These are phyloP conservation scores for Muraenolepis orangiensis DNA, from an alignment of 2,797 vertebrate species.

Conservation along the genomic window DNA sequence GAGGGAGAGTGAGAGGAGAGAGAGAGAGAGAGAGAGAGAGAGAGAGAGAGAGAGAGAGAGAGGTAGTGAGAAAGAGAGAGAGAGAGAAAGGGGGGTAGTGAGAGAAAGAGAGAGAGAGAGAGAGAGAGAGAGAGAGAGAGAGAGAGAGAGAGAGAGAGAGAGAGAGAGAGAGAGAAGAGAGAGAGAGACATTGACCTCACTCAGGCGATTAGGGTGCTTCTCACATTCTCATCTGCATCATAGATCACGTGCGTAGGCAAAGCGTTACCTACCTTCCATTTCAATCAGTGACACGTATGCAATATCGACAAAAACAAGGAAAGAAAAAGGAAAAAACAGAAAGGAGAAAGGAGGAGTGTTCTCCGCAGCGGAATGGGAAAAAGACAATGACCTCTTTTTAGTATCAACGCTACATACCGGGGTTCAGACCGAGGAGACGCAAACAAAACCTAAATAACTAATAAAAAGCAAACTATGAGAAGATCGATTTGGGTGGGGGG, in stretches of 20 bases:
- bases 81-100: too few species aligned
- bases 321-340: slow-evolving; percentile 75
- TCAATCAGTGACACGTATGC: slow-evolving; percentile 97
- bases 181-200: slow-evolving; percentile 90
- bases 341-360: slow-evolving; percentile 91
- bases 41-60: slow-evolving; percentile 46
- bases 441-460: slow-evolving; percentile 49
- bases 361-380: slow-evolving; percentile 95
- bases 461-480: slow-evolving; percentile 53
- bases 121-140: slow-evolving; percentile 73
- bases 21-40: slow-evolving; percentile 53
- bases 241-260: slow-evolving; percentile 95
- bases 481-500: slow-evolving; percentile 13
- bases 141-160: slow-evolving; percentile 52
- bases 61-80: slow-evolving; percentile 60
- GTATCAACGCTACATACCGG: slow-evolving; percentile 84
- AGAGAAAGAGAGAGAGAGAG: slow-evolving; percentile 51
- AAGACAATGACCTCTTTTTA: slow-evolving; percentile 95
- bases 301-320: slow-evolving; percentile 83
- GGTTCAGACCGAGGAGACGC: slow-evolving; percentile 74
- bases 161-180: slow-evolving; percentile 56
- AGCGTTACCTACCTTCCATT: slow-evolving; percentile 97
- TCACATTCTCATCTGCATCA: slow-evolving; percentile 96
- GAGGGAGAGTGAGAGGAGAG: slow-evolving; percentile 79
- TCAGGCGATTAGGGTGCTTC: slow-evolving; percentile 94